Conservation (phyloP, 2,888 invertebrate genomes). For the Arge pagana region DNA sequence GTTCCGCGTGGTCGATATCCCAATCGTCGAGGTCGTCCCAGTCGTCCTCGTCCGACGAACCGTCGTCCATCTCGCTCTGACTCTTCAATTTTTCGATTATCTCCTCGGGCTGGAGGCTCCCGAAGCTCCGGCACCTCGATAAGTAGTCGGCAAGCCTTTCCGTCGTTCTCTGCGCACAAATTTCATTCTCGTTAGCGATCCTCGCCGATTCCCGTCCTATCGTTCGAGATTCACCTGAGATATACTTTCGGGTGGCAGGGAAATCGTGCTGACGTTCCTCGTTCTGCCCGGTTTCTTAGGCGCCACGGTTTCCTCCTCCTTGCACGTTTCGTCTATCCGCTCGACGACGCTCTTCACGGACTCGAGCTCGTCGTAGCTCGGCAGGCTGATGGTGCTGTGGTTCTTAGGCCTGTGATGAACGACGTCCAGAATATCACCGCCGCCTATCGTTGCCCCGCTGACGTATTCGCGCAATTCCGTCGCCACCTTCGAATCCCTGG, state of each 20-base stretch:
- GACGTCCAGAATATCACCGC: slow-evolving; percentile 24
- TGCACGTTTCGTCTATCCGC: slow-evolving; percentile 42
- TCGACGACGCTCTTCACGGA: slow-evolving; percentile 43
- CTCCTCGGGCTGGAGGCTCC: slow-evolving; percentile 58
- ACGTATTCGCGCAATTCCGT: slow-evolving; percentile 19
- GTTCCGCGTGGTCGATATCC: slow-evolving; percentile 59
- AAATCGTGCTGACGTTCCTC: slow-evolving; percentile 30
- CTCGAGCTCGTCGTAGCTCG: slow-evolving; percentile 61
- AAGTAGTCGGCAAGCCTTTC: slow-evolving; percentile 59
- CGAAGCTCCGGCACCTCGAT: slow-evolving; percentile 58
- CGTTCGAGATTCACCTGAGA: slow-evolving; percentile 33
- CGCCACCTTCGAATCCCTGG: slow-evolving; percentile 22
- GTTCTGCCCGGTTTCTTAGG: slow-evolving; percentile 6
- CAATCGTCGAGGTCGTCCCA: slow-evolving; percentile 61
- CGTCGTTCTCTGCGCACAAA: slow-evolving; percentile 41
- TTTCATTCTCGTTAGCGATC: background rate
- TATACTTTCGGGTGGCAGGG: slow-evolving; percentile 25
- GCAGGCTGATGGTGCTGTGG: slow-evolving; percentile 61
- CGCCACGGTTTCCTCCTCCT: slow-evolving; percentile 30
- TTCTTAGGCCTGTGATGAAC: slow-evolving; percentile 55
- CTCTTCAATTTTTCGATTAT: slow-evolving; percentile 54
- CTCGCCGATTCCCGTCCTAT: background rate
- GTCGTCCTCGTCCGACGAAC: slow-evolving; percentile 59
- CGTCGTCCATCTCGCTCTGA: slow-evolving; percentile 39
- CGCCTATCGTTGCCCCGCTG: slow-evolving; percentile 18